Evolutionary conservation across 2,797 vertebrate species (phyloP).

Genomic region (Rhincodon typus): DNA sequence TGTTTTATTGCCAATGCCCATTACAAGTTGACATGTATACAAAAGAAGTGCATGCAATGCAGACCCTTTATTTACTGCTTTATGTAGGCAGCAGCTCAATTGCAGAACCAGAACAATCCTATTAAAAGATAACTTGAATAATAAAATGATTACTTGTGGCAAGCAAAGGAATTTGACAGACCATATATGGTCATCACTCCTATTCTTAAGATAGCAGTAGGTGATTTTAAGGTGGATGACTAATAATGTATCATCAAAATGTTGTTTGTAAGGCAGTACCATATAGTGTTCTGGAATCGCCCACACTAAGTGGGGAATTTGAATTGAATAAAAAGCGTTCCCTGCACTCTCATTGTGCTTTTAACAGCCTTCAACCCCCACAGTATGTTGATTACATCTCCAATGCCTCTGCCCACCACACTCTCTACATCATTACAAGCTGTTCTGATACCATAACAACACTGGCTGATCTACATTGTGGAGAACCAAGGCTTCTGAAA

Average conservation of each 20-base stretch:
- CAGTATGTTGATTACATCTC: neutral
- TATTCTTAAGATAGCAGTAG: too few species aligned
- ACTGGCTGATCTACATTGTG: too few species aligned
- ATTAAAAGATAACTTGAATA: neutral
- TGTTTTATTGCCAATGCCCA: neutral
- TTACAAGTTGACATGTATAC: neutral
- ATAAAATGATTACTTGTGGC: neutral
- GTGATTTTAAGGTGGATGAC: constrained; percentile 16
- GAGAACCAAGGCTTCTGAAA: neutral
- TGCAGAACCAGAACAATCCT: neutral
- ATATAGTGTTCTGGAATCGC: neutral
- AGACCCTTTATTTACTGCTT: neutral
- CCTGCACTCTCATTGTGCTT: neutral
- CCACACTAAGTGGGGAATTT: neutral
- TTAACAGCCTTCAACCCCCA: neutral
- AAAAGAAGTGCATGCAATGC: neutral
- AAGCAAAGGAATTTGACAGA: neutral
- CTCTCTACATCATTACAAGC: neutral
- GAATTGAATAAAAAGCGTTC: neutral
- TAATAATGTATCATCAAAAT: neutral
- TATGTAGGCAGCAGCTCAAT: too few species aligned
- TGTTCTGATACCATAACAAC: neutral
- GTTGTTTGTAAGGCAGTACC: too few species aligned
- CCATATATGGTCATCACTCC: neutral
- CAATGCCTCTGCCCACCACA: neutral